These are phyloP conservation scores for Lithophane semibrunnea DNA, from an alignment of 2,888 invertebrate species.

Conservation along the genomic window DNA sequence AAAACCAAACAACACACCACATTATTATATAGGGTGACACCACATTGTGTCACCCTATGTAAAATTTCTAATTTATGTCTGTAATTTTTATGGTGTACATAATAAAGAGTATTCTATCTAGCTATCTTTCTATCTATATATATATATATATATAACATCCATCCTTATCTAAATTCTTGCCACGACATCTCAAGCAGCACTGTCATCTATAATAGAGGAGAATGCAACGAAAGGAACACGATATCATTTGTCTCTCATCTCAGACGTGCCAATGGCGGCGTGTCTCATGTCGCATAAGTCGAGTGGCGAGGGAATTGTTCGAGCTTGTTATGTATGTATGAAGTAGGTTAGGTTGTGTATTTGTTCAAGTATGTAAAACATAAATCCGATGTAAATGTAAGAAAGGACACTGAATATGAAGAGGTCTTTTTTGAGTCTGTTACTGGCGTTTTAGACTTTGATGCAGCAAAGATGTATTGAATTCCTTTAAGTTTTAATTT, in stretches of 20 bases:
- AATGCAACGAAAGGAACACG: conserved; percentile 11
- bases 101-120: no score
- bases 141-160: conserved; percentile 4
- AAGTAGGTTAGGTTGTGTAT: not conserved
- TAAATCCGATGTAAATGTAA: not conserved
- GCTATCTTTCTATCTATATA: no score
- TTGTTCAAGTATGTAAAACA: not conserved
- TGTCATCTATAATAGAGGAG: conserved; percentile 11
- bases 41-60: no score
- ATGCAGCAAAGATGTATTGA: no score
- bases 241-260: conserved; percentile 35
- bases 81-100: no score
- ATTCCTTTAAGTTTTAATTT: not conserved
- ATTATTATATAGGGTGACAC: no score
- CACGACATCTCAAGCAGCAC: not conserved
- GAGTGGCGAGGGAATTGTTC: conserved; percentile 2
- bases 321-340: not conserved
- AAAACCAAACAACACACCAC: not conserved
- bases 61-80: no score
- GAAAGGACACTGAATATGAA: not conserved
- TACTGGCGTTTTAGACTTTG: not conserved
- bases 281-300: conserved; percentile 9
- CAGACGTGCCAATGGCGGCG: conserved; percentile 24
- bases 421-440: not conserved
- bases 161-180: not conserved